These are phyloP conservation scores for Ornithorhynchus anatinus DNA, from an alignment of 2,113 vertebrate species.

Conservation along the genomic window DNA sequence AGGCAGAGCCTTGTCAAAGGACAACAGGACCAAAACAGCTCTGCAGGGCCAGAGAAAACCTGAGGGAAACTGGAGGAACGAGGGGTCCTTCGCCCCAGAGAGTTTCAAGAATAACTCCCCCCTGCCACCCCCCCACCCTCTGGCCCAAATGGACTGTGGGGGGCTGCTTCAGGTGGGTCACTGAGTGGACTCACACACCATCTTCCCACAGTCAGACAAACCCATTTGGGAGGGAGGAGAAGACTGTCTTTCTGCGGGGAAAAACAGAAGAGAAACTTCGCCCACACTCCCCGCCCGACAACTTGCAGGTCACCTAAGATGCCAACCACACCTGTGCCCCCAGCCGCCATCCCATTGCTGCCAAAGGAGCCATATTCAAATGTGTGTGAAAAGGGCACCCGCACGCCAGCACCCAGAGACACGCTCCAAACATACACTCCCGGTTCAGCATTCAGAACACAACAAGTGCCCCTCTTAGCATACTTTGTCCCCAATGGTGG, in stretches of 20 bases:
- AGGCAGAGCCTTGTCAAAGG: too few relatives aligned
- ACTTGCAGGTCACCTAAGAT: too few relatives aligned
- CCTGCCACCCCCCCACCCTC: background rate
- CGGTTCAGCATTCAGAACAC: conserved; percentile 6
- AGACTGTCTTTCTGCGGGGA: accelerated
- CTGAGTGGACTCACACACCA: background rate
- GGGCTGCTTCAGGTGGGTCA: too few relatives aligned
- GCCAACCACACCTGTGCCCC: too few relatives aligned
- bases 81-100: too few relatives aligned
- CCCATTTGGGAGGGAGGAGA: background rate
- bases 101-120: background rate
- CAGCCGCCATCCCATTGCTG: too few relatives aligned
- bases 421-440: background rate
- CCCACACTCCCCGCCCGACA: background rate
- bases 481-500: conserved; percentile 42
- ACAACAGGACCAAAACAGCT: too few relatives aligned
- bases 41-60: too few relatives aligned
- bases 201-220: background rate
- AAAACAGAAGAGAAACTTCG: background rate
- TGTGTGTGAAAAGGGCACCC: background rate
- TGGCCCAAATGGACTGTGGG: background rate
- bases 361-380: background rate
- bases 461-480: conserved; percentile 50
- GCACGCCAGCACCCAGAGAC: background rate
- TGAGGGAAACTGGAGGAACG: too few relatives aligned